Conservation (phyloP, 2,797 vertebrate species). For the Aldrovandia affinis region DNA sequence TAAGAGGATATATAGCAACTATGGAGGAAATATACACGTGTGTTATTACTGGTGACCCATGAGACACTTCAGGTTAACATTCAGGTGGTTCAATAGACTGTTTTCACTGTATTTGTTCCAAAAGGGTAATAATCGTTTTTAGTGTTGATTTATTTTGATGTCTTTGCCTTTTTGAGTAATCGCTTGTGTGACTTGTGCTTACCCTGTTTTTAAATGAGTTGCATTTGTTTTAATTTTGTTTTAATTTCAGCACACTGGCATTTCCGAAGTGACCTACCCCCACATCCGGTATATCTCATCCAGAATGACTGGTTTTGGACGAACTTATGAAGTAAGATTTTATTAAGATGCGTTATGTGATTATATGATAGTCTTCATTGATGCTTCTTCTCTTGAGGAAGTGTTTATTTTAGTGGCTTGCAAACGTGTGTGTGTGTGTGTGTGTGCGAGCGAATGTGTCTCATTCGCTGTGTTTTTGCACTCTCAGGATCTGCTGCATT, state of each 20-base stretch:
- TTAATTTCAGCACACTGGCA: slow-evolving; percentile 74
- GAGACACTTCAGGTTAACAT: no score
- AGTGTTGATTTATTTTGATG: no score
- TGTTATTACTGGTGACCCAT: no score
- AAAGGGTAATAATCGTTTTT: no score
- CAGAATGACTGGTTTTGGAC: slow-evolving; percentile 92
- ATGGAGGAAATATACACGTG: no score
- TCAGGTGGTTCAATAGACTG: no score
- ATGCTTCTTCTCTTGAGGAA: no score
- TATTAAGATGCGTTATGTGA: neutral
- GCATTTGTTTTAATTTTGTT: neutral
- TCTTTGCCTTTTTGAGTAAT: neutral
- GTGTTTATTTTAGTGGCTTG: neutral
- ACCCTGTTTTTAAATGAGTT: slow-evolving; percentile 3
- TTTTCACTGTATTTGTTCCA: no score
- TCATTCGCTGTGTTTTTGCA: neutral
- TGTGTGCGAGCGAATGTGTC: neutral
- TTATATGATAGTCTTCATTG: no score
- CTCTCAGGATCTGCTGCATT: slow-evolving; percentile 93
- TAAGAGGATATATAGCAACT: no score
- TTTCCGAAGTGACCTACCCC: slow-evolving; percentile 89
- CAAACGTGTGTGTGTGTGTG: neutral
- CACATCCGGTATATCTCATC: slow-evolving; percentile 99
- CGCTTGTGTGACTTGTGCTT: neutral
- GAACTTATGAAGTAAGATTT: slow-evolving; percentile 91